Conservation (phyloP, 2,113 vertebrate species). For the Tricholaema leucomelas region DNA sequence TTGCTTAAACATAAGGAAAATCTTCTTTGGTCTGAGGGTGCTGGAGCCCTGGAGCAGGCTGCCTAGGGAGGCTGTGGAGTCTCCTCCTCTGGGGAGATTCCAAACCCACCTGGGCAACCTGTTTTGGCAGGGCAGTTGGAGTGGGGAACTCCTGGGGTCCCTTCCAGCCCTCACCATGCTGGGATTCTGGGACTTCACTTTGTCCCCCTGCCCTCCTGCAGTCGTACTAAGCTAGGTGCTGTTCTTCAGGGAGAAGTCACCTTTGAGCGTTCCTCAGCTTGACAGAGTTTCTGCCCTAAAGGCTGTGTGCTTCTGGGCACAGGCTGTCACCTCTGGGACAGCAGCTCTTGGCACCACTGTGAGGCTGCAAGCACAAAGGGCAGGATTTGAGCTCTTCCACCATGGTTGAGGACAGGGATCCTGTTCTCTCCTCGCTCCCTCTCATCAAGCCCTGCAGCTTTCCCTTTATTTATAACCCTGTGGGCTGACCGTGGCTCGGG, state of each 20-base stretch:
- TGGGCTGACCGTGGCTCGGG: neutral
- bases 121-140: no score
- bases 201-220: neutral
- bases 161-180: no score
- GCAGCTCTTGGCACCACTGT: neutral
- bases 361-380: neutral
- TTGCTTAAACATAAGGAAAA: no score
- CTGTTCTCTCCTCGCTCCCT: neutral
- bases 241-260: neutral
- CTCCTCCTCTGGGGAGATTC: no score
- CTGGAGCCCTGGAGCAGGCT: no score
- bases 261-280: neutral
- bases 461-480: neutral
- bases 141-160: no score
- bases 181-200: neutral
- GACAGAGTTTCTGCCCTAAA: neutral
- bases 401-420: neutral
- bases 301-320: neutral
- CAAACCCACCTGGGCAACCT: no score
- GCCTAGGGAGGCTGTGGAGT: no score
- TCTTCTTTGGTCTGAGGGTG: no score
- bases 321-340: fast-evolving
- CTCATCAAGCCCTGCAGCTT: neutral
- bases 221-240: neutral
- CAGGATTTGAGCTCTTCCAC: neutral